A percentile compares a stretch with the other conserved stretches of the same genome.
Evolutionary conservation across 2,113 vertebrate genomes (phyloP).

Genomic region (Beaufortia kweichowensis): DNA sequence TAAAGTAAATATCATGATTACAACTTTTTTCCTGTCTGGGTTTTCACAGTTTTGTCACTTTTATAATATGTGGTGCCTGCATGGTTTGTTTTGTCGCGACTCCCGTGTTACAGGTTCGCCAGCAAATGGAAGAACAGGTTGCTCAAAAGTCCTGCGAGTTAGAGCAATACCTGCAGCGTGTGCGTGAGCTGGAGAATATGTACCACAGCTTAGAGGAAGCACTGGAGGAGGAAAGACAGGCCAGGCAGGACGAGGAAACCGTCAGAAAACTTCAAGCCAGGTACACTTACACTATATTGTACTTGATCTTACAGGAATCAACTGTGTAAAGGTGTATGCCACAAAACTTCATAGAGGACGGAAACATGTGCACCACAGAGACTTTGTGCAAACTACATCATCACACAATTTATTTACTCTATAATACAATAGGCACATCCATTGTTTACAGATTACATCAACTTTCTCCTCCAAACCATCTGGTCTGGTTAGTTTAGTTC

Average conservation of each 20-base stretch:
- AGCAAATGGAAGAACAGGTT: slow-evolving; percentile 94
- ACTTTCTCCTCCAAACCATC: not conserved
- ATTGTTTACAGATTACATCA: not conserved
- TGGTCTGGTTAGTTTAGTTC: not conserved
- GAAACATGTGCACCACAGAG: no score
- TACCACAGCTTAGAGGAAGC: slow-evolving; percentile 89
- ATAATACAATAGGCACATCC: no score
- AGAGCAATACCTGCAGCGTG: slow-evolving; percentile 91
- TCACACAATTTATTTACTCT: no score
- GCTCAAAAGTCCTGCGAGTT: slow-evolving; percentile 93
- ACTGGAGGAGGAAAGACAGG: slow-evolving; percentile 87
- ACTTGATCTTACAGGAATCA: no score
- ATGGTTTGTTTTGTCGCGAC: no score
- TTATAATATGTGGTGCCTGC: no score
- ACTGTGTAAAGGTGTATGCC: no score
- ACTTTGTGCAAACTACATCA: no score
- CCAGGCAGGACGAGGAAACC: slow-evolving; percentile 89
- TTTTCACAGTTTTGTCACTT: no score
- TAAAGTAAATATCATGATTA: no score
- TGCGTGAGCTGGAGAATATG: slow-evolving; percentile 91
- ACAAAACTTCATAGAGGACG: no score
- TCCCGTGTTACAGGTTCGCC: slow-evolving; percentile 82
- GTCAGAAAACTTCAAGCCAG: slow-evolving; percentile 90
- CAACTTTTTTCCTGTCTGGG: no score
- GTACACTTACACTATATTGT: slow-evolving; percentile 60